phyloP scores from a whole-genome alignment of 2,797 vertebrate genomes.

The Sphenodon punctatus region DNA sequence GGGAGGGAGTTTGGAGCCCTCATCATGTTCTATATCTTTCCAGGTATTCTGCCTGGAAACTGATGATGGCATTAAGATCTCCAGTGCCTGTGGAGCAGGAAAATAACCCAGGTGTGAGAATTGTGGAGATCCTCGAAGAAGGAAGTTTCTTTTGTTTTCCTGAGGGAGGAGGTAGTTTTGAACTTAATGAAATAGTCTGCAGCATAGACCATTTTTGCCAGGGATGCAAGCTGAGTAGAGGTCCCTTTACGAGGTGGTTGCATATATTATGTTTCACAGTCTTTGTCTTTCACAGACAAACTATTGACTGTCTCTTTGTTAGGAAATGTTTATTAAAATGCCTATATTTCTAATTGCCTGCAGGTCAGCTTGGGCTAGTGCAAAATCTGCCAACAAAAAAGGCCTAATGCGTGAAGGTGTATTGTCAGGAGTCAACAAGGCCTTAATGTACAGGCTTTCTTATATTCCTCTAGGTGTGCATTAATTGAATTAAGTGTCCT shows the following conservation, averaged over 20 bases:
- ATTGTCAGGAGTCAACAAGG: not conserved
- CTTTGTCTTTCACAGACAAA: slow-evolving; percentile 43
- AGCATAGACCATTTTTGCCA: not conserved
- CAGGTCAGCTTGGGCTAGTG: not conserved
- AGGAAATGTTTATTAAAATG: slow-evolving; percentile 10
- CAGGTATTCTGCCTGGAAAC: too few species aligned
- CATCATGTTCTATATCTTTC: too few species aligned
- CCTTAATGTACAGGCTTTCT: not conserved
- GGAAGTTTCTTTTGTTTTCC: not conserved
- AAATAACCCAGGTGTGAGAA: too few species aligned
- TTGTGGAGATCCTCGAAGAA: too few species aligned
- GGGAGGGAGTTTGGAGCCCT: too few species aligned
- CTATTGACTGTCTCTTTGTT: slow-evolving; percentile 15
- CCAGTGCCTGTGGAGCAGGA: too few species aligned
- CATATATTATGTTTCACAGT: not conserved
- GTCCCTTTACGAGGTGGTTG: too few species aligned
- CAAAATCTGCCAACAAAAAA: not conserved
- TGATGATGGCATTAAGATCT: too few species aligned
- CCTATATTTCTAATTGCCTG: not conserved
- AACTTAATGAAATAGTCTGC: not conserved
- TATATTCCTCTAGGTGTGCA: not conserved
- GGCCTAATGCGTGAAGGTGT: too few species aligned
- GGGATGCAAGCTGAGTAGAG: too few species aligned
- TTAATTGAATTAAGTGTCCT: not conserved
- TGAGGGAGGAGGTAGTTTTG: not conserved